Evolutionary conservation across 1,140 invertebrate species (phyloP).

Genomic region (Carposina sasakii): DNA sequence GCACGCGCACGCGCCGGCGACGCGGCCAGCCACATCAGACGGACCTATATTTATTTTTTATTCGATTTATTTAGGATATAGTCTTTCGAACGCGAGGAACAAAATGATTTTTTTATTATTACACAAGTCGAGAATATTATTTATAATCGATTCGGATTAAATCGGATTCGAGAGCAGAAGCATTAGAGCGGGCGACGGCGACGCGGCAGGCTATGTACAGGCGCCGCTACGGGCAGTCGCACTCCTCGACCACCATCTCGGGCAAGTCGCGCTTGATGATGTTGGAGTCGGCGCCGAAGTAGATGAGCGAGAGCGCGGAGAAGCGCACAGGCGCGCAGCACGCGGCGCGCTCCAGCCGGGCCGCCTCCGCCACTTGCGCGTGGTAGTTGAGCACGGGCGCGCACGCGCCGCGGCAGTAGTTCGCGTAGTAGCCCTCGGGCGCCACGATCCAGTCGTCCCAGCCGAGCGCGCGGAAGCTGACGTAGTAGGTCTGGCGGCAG

Average conservation of each 20-base stretch:
- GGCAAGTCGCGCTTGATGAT: constrained; percentile 95
- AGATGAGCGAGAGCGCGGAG: constrained; percentile 93
- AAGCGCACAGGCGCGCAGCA: constrained; percentile 96
- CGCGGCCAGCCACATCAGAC: background rate
- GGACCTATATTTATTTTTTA: constrained; percentile 35
- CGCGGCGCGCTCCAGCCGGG: constrained; percentile 87
- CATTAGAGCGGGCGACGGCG: constrained; percentile 16
- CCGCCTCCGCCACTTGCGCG: constrained; percentile 92
- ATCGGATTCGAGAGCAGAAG: constrained; percentile 58
- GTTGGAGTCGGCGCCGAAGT: constrained; percentile 86
- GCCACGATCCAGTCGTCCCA: constrained; percentile 93
- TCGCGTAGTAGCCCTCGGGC: constrained; percentile 92
- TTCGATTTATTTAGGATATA: constrained; percentile 65
- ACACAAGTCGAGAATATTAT: constrained; percentile 68
- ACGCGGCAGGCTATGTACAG: background rate
- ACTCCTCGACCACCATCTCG: constrained; percentile 97
- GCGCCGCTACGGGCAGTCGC: constrained; percentile 86
- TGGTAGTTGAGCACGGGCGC: constrained; percentile 87
- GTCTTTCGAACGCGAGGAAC: constrained; percentile 69
- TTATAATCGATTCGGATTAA: constrained; percentile 65
- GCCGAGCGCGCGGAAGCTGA: constrained; percentile 79
- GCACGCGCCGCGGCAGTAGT: constrained; percentile 94
- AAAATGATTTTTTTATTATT: too few species aligned
- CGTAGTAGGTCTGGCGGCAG: constrained; percentile 93
- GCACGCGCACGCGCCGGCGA: background rate